Evolutionary conservation across 2,113 vertebrate genomes (phyloP), one percentile per base, ranked within the genome.

Genomic region (Rhinolophus sinicus): DNA sequence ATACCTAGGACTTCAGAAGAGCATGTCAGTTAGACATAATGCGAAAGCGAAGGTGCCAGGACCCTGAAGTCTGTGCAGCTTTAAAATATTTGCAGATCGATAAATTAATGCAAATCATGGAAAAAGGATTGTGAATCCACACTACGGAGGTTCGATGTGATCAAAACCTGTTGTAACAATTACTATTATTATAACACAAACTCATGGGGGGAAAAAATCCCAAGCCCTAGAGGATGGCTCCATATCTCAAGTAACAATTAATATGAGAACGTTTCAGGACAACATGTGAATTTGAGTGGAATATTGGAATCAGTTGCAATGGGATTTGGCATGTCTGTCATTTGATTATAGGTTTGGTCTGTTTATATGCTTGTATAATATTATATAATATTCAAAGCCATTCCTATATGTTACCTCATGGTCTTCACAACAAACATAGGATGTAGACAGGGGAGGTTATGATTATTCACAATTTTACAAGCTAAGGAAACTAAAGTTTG

Each of bases 381-480:
- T 65, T 13, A 56, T 10, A 47, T 35, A 93, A n/a, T 78, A 82
- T n/a, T 89, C 69, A 58, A 52, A 94, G 33, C 33, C 62, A 77
- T 84, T 90, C 30, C 24, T 75, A 44, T 30, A 62, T 35, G 26
- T 85, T 58, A 77, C 50, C 21, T n/a, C 50, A 35, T 3, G 11
- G 18, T 82, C 75, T 88, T 96, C 19, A 88, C 26, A 81, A 84
- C 28, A 75, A 95, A 73, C 11, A 52, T 19, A 1, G 54, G 12
- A 76, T 77, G 8, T 15, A 73, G 50, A 89, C 14, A 83, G 14
- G 18, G n/a, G 28, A 76, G 21, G 26, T 72, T 56, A 92, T 8
- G 19, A 84, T 81, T 82, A 88, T n/a, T 88, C n/a, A 91, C 26
- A 76, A 88, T 73, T 88, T 82, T 50, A 85, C 6, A 96, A 96